Evolutionary conservation across 2,888 invertebrate species (phyloP), one percentile per base, ranked within the genome.

Genomic region (Drosophila birchii): DNA sequence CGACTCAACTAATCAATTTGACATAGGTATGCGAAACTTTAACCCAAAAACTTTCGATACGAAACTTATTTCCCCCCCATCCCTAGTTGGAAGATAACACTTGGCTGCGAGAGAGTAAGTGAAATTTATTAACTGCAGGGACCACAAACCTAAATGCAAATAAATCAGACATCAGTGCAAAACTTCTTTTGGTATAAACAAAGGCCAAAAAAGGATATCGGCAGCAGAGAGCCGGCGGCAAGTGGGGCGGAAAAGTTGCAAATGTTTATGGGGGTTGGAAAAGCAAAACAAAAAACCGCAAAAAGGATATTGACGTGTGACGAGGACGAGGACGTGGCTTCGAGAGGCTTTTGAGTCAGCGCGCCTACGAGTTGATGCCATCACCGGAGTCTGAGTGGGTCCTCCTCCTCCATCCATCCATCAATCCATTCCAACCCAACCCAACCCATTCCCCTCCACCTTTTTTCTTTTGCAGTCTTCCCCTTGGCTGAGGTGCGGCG

Each of bases 101-200:
- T 74, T 77, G 49, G n/a, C 51, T 67, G 26, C 49, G 67, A 70
- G 41, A 32, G 36, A 43, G 68, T 60, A 79, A 78, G 76, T 78
- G 63, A 83, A 84, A 88, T 86, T 86, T 86, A 88, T 86, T 84
- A 86, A 88, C 86, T 81, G 75, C 71, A 71, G 71, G 58, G 55
- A 66, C 74, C 66, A 73, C 49, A 69, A 69, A 47, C 47, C 68
- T 59, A 78, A 78, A 78, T 88, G 84, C 77, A 84, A 88, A 86
- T 86, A 86, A 86, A 86, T 88, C 86, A 86, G 73, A 59, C 57
- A 76, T 71, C 64, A 58, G 51, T 44, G 54, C 45, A 44, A 63
- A 64, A 73, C 54, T 57, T 68, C 34, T 26, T 60, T 73, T 57
- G 60, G 61, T 34, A 55, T 43, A 74, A 74, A 45, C 49, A 71